These are phyloP conservation scores for Huso huso DNA, from an alignment of 2,797 vertebrate genomes.

Conservation along the genomic window DNA sequence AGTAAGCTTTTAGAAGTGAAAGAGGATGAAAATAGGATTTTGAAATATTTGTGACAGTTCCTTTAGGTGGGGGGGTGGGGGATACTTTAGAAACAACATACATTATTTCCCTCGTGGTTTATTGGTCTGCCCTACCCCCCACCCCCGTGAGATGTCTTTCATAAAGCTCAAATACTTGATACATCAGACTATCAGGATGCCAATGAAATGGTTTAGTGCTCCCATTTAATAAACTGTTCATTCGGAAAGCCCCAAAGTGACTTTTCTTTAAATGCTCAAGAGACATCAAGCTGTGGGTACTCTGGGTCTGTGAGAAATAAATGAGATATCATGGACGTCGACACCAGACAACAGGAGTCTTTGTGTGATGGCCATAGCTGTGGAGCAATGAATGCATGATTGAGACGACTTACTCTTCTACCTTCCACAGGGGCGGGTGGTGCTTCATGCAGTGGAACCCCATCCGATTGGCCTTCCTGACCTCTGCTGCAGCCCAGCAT, in stretches of 20 bases:
- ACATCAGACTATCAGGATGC: too few species aligned
- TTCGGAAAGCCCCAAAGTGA: not conserved
- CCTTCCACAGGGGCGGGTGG: not conserved
- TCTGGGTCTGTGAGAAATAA: not conserved
- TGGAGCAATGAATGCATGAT: not conserved
- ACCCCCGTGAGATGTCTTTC: too few species aligned
- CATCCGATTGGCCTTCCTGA: not conserved
- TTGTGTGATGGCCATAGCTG: not conserved
- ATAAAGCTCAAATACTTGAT: too few species aligned
- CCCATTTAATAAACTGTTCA: not conserved
- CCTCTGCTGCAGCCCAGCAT: not conserved
- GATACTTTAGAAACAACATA: too few species aligned
- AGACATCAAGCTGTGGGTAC: not conserved
- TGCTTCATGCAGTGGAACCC: not conserved
- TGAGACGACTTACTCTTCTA: not conserved
- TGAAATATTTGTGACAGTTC: too few species aligned
- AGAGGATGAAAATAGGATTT: too few species aligned
- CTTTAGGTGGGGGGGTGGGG: too few species aligned
- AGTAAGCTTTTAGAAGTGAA: too few species aligned
- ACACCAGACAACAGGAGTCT: not conserved
- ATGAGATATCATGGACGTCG: not conserved
- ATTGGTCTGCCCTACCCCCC: too few species aligned
- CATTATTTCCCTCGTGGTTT: too few species aligned
- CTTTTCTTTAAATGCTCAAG: not conserved
- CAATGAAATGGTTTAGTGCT: not conserved